Conservation (phyloP, 2,888 invertebrate species). For the Lepidochrysops patricia region DNA sequence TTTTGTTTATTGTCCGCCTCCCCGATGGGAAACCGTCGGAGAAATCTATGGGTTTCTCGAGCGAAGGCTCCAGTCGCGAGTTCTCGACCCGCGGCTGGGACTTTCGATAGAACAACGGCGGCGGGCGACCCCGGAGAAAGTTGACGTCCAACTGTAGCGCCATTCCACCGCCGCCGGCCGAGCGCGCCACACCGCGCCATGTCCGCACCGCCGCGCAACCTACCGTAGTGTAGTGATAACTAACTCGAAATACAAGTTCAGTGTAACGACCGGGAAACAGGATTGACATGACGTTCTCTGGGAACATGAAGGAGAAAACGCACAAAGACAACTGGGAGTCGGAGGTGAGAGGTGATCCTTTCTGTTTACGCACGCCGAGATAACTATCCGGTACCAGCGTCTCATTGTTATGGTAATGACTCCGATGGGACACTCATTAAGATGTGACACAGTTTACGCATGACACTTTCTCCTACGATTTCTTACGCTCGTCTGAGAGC, state of each 20-base stretch:
- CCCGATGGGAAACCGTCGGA: not conserved
- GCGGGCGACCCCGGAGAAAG: slow-evolving; percentile 57
- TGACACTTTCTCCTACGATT: slow-evolving; percentile 38
- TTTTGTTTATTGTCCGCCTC: slow-evolving; percentile 49
- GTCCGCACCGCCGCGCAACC: slow-evolving; percentile 33
- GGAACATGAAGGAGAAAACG: slow-evolving; percentile 66
- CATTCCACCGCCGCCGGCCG: slow-evolving; percentile 41
- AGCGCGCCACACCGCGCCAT: slow-evolving; percentile 33
- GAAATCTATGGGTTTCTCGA: slow-evolving; percentile 13
- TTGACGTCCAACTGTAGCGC: slow-evolving; percentile 73
- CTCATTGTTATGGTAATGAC: slow-evolving; percentile 38
- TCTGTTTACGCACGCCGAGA: slow-evolving; percentile 22
- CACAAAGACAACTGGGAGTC: slow-evolving; percentile 67
- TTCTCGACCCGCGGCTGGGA: slow-evolving; percentile 59
- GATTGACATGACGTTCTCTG: slow-evolving; percentile 61
- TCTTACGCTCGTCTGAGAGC: not conserved
- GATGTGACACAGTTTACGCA: slow-evolving; percentile 39
- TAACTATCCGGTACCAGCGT: slow-evolving; percentile 37
- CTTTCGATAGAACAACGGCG: slow-evolving; percentile 61
- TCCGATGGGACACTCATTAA: slow-evolving; percentile 41
- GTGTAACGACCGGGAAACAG: slow-evolving; percentile 48
- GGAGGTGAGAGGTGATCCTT: slow-evolving; percentile 49
- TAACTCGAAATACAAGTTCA: slow-evolving; percentile 32
- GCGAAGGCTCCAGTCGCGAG: too few relatives aligned
- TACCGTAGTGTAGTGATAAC: slow-evolving; percentile 47